Conservation (phyloP, 2,113 vertebrate species). For the Candoia aspera region DNA sequence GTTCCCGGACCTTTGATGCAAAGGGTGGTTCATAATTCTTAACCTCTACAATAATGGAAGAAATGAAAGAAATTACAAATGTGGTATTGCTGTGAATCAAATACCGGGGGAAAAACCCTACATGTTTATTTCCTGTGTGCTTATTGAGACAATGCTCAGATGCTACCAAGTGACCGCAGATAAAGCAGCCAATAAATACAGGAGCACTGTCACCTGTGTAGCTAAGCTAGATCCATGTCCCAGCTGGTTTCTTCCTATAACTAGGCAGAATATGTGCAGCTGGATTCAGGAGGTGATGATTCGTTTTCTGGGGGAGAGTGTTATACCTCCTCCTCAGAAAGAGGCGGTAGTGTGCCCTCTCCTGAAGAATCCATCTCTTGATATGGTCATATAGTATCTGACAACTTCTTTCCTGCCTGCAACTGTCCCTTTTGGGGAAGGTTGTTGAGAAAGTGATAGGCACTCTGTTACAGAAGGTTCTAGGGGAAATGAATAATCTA, state of each 20-base stretch:
- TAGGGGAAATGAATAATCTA: not conserved
- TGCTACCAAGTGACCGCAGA: not conserved
- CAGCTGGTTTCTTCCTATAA: not conserved
- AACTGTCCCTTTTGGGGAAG: not conserved
- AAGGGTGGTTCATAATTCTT: conserved; percentile 86
- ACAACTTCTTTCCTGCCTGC: not conserved
- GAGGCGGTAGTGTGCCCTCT: no score
- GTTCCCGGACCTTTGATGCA: conserved; percentile 85
- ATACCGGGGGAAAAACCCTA: not conserved
- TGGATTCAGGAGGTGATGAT: not conserved
- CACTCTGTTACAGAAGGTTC: not conserved
- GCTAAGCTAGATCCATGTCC: not conserved
- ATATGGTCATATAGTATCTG: not conserved
- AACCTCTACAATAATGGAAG: conserved; percentile 74
- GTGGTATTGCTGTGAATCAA: not conserved
- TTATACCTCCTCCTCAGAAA: not conserved
- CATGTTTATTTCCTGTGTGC: not conserved
- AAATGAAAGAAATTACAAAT: conserved; percentile 6
- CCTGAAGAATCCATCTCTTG: not conserved
- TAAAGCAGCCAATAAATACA: not conserved
- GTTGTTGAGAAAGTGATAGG: not conserved
- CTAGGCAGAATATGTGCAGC: not conserved
- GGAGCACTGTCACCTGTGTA: not conserved
- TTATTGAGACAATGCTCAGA: not conserved
- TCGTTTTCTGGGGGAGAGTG: not conserved